A percentile compares a stretch with the other conserved stretches of the same genome.
phyloP scores from a whole-genome alignment of 35 echinoderm and acorn worm species.

The Apostichopus californicus region DNA sequence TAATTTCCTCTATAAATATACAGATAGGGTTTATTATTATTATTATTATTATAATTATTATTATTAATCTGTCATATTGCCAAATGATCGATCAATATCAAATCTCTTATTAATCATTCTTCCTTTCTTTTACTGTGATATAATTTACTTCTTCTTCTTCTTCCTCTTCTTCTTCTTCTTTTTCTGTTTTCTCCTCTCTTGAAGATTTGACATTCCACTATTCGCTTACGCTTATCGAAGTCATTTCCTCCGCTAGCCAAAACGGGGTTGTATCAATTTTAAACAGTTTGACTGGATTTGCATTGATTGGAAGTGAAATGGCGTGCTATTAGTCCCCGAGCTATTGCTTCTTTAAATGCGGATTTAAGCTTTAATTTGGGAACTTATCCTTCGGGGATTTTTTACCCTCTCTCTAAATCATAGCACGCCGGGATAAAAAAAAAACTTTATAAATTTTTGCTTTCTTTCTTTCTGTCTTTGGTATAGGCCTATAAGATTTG shows the following conservation, averaged over 20 bases:
- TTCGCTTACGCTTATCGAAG: background rate
- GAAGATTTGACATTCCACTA: no score
- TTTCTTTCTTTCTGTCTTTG: background rate
- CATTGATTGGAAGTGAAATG: constrained; percentile 55
- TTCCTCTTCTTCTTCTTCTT: no score
- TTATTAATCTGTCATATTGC: no score
- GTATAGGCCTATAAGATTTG: background rate
- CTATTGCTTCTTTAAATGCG: constrained; percentile 58
- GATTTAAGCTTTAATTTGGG: constrained; percentile 57
- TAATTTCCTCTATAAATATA: no score
- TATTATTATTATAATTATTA: no score
- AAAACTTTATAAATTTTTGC: background rate
- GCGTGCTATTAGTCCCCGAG: constrained; percentile 47
- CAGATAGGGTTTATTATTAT: no score
- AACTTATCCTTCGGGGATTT: constrained; percentile 43
- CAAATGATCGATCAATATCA: no score
- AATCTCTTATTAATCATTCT: no score
- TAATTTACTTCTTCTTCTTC: no score
- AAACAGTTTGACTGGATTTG: constrained; percentile 26
- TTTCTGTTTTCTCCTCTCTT: no score
- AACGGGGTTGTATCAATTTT: constrained; percentile 33
- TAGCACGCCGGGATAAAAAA: background rate
- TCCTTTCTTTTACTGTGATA: no score
- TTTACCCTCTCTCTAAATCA: constrained; percentile 36
- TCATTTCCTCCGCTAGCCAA: background rate